Conservation (phyloP, 1,140 invertebrate genomes). For the Drosophila ficusphila region DNA sequence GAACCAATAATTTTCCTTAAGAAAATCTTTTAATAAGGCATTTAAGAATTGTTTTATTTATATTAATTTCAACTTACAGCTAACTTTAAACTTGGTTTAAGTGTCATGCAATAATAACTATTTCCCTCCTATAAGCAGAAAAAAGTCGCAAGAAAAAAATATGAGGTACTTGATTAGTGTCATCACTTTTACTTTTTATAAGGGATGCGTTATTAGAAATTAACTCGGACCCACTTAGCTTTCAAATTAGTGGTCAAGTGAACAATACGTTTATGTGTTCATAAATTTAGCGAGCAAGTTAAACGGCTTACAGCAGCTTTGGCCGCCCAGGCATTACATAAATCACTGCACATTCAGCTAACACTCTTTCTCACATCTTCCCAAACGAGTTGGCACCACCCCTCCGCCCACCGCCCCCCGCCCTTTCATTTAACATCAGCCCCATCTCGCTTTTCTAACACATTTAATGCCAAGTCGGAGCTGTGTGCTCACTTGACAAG, state of each 20-base stretch:
- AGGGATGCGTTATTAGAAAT: background rate
- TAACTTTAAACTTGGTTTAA: too few relatives aligned
- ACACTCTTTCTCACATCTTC: slow-evolving; percentile 6
- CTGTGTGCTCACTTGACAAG: slow-evolving; percentile 46
- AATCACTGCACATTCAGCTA: slow-evolving; percentile 16
- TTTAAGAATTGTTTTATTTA: too few relatives aligned
- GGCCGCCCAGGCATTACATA: slow-evolving; percentile 15
- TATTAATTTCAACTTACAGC: too few relatives aligned
- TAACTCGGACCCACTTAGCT: background rate
- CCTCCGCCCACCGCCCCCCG: background rate
- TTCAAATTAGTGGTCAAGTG: background rate
- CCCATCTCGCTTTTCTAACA: slow-evolving; percentile 40
- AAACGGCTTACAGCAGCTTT: slow-evolving; percentile 1
- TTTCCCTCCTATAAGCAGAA: too few relatives aligned
- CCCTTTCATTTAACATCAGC: slow-evolving; percentile 2
- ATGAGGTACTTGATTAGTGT: background rate
- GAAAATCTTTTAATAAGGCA: too few relatives aligned
- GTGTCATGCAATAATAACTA: too few relatives aligned
- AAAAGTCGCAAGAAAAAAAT: too few relatives aligned
- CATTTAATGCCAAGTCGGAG: slow-evolving; percentile 64
- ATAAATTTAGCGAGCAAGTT: slow-evolving; percentile 6
- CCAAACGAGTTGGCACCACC: slow-evolving; percentile 11
- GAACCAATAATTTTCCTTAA: too few relatives aligned
- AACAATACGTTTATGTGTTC: background rate
- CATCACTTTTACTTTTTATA: too few relatives aligned